Conservation (phyloP, 2,797 vertebrate species). For the Phrynocephalus vlangalii region DNA sequence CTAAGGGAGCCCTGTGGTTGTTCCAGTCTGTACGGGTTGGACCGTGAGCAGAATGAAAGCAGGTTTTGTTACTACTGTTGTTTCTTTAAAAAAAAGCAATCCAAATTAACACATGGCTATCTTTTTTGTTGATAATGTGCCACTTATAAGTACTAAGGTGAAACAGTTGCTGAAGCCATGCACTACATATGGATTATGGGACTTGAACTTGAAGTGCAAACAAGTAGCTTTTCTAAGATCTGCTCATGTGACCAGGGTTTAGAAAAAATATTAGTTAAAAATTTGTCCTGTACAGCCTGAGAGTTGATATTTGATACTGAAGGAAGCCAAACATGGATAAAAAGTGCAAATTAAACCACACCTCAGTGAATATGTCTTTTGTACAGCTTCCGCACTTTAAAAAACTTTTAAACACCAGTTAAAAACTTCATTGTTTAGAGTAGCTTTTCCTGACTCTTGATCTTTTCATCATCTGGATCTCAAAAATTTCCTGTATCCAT, state of each 20-base stretch:
- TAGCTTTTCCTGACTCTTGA: no score
- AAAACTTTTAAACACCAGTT: no score
- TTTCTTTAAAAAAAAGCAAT: no score
- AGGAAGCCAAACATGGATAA: background rate
- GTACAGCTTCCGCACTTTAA: no score
- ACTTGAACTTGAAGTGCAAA: background rate
- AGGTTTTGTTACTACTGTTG: no score
- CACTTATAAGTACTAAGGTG: no score
- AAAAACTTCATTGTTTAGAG: no score
- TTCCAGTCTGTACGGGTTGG: slow-evolving; percentile 19
- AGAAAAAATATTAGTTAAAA: slow-evolving; percentile 19
- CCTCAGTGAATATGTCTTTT: background rate
- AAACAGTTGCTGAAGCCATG: background rate
- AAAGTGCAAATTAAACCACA: background rate
- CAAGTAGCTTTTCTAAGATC: background rate
- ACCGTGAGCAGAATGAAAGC: background rate
- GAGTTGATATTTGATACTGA: background rate
- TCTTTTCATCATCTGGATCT: no score
- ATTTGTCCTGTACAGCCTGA: background rate
- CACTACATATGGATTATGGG: background rate
- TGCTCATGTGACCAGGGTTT: background rate
- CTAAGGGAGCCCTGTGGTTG: background rate
- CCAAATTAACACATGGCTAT: no score
- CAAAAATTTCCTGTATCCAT: no score
- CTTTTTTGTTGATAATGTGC: no score